phyloP scores from a whole-genome alignment of 2,113 vertebrate species.

The Rhabdomys dilectus region DNA sequence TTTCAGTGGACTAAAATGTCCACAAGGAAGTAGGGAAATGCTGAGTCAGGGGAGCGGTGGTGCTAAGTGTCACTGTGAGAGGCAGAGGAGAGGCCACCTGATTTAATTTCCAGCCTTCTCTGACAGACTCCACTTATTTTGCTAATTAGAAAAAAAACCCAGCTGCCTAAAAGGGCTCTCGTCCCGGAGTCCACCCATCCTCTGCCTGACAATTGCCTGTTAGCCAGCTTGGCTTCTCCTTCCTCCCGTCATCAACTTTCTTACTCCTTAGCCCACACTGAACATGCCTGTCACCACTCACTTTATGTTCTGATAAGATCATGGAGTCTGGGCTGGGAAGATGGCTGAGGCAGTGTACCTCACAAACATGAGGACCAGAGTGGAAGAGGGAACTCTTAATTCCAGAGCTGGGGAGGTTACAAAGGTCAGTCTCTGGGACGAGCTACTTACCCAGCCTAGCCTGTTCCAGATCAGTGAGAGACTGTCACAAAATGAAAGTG shows the following conservation, averaged over 20 bases:
- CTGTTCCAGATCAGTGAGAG: background rate
- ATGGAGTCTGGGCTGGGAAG: background rate
- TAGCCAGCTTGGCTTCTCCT: background rate
- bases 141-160: conserved; percentile 16
- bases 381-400: too few species aligned
- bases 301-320: background rate
- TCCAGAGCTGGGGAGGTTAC: background rate
- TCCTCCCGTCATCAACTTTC: background rate
- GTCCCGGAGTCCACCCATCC: background rate
- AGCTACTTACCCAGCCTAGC: background rate
- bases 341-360: background rate
- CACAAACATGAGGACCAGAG: background rate
- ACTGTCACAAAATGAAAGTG: background rate
- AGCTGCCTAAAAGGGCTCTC: background rate
- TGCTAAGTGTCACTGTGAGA: background rate
- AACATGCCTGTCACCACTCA: background rate
- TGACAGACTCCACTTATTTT: background rate
- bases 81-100: background rate
- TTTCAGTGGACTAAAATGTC: background rate
- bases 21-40: background rate
- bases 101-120: background rate
- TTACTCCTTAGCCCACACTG: background rate
- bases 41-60: background rate
- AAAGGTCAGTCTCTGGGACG: background rate
- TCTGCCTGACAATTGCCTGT: background rate